phyloP scores from a whole-genome alignment of 2,797 vertebrate species.

The Podarcis siculus region DNA sequence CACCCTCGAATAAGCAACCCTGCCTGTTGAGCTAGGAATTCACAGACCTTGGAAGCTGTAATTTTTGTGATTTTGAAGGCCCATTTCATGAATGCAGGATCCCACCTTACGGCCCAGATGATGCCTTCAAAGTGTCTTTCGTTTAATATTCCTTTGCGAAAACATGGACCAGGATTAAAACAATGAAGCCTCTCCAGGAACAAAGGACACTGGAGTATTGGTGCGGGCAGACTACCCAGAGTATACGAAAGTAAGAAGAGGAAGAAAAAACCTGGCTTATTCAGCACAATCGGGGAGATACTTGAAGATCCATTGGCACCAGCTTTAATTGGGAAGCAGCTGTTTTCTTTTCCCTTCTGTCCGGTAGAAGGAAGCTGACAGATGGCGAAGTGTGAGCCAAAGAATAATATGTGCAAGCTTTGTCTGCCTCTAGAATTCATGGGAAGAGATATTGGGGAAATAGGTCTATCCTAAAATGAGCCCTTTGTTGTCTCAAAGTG shows the following conservation, averaged over 20 bases:
- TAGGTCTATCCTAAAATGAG: neutral
- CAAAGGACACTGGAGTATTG: neutral
- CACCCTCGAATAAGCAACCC: neutral
- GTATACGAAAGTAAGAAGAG: neutral
- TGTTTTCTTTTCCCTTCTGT: conserved; percentile 22
- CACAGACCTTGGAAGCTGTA: neutral
- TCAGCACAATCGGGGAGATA: neutral
- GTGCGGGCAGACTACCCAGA: neutral
- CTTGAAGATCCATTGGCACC: conserved; percentile 12
- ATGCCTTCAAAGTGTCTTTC: neutral
- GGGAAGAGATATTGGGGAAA: neutral
- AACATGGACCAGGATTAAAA: neutral
- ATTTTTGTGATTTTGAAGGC: neutral
- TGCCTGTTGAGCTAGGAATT: neutral
- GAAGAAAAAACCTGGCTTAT: neutral
- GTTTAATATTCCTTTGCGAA: neutral
- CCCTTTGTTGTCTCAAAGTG: neutral
- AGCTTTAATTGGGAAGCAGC: neutral
- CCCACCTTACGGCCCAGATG: neutral
- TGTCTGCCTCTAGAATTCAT: neutral
- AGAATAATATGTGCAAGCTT: neutral
- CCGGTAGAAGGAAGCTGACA: conserved; percentile 1
- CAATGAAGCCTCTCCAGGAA: neutral
- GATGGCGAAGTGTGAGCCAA: neutral
- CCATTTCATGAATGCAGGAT: neutral